Evolutionary conservation across 2,888 invertebrate species (phyloP), one percentile per base, ranked within the genome.

Genomic region (Gerris lacustris): DNA sequence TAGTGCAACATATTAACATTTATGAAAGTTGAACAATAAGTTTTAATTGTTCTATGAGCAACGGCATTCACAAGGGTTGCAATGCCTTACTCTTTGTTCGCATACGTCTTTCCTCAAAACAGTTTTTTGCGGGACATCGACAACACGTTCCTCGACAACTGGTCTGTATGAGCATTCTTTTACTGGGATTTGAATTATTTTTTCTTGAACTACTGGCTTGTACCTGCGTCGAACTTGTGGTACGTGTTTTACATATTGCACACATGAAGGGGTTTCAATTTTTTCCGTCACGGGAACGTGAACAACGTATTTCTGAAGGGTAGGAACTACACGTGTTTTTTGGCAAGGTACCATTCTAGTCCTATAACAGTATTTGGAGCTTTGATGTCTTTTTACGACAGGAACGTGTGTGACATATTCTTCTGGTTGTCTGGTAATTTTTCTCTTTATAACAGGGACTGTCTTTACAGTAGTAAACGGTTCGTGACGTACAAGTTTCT

Each of bases 281-380:
- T 66, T 63, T 69, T 71, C 69, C 43, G 62, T 66, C 5, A 47
- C 44, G 9, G 66, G 66, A 6, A 71, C 71, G 44, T 71, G 69
- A 6, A 31, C 71, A n/a, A 64, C 62, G 55, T 69, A 71, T 6
- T 45, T 31, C 44, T 71, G 69, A 43, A 67, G 44, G 15, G 69
- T 5, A 15, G 71, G 69, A 47, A 68, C 44, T 6, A 31, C 66
- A 6, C 71, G 44, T 6, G 67, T 44, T 18, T 43, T 18, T 17
- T 66, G 11, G n/a, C 66, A 18, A 5, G 71, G 71, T 6, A 71
- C 55, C 18, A 55, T 64, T 18, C 47, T 63, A n/a, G 62, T 71
- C 5, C 44, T n/a, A 17, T n/a, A 69, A 6, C 66, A 66, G 4
- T 55, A 44, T 18, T 66, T 62, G 55, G 64, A 45, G 7, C 67